phyloP scores from a whole-genome alignment of 2,113 vertebrate species.

The Turnix velox region DNA sequence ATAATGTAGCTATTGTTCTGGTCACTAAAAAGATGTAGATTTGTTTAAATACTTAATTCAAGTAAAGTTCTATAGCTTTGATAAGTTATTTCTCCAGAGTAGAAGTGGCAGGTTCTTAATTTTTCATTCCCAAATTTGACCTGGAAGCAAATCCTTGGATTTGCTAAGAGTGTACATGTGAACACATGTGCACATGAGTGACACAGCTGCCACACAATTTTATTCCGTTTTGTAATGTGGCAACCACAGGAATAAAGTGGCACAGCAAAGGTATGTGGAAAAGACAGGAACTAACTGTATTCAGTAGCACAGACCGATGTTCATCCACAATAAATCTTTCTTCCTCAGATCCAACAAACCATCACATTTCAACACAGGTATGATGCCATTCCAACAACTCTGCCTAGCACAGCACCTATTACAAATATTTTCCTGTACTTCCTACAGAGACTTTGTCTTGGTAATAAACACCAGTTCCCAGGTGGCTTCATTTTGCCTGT shows the following conservation, averaged over 20 bases:
- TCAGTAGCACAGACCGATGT: neutral
- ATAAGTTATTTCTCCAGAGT: neutral
- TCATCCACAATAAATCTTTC: neutral
- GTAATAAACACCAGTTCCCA: neutral
- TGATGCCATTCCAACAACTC: neutral
- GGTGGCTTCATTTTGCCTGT: neutral
- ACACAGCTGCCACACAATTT: neutral
- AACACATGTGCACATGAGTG: fast-evolving
- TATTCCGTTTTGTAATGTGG: neutral
- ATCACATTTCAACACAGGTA: neutral
- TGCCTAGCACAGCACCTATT: neutral
- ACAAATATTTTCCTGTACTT: neutral
- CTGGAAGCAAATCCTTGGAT: neutral
- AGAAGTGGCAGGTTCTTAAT: neutral
- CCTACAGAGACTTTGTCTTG: neutral
- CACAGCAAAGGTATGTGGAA: neutral
- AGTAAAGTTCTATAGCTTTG: neutral
- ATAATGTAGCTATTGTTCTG: neutral
- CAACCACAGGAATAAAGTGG: neutral
- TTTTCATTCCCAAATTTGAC: neutral
- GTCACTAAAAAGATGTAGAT: neutral
- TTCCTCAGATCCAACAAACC: neutral
- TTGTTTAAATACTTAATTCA: neutral
- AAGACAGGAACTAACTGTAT: neutral
- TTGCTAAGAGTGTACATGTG: neutral